Base-by-base conservation (phyloP, 2,888 invertebrate species). In the Antheraea assamensis region DNA sequence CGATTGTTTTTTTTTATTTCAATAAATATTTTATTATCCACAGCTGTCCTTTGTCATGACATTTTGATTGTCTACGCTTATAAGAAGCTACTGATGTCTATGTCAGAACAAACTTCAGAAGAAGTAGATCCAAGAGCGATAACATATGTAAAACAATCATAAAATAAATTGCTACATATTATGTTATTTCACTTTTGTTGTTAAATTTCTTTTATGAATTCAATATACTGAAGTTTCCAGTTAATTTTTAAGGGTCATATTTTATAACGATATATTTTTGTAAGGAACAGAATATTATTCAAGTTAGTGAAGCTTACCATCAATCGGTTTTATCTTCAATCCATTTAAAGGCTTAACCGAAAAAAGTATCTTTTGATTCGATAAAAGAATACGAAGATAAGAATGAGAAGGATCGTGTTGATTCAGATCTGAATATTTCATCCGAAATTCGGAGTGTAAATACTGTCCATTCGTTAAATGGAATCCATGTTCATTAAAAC, bases 21-120 rank as follows among this genome's bases (percentile, higher is more conserved):
- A 35, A 27, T 24, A n/a, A 70, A 49, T 73, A 68, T 72, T 49
- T 71, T 71, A 76, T 74, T 77, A 58, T 31, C 85, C 83, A 31
- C 82, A 88, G 88, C 81, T 70, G 82, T 85, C 13, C 49, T 88
- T 52, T 87, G 84, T 74, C 84, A 87, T 72, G 87, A 88, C 47
- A 64, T 87, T 2, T 70, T 85, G 19, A 78, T 88, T 47, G 78
- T 88, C 58, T 82, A 80, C 74, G 76, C 84, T 0, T 86, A 78
- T 74, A 86, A 83, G 75, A 79, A 79, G 61, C 52, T 77, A 17
- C 15, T 79, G 30, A 3, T 72, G 42, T 58, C 74, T 15, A 52
- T 24, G 19, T 52, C n/a, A 35, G 31, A 35, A 7, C 66, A 19
- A 52, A 61, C n/a, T 13, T 10, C 3, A 27, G 58, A 70, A 8